Conservation (phyloP, 2,888 invertebrate species). For the Brassicogethes aeneus region DNA sequence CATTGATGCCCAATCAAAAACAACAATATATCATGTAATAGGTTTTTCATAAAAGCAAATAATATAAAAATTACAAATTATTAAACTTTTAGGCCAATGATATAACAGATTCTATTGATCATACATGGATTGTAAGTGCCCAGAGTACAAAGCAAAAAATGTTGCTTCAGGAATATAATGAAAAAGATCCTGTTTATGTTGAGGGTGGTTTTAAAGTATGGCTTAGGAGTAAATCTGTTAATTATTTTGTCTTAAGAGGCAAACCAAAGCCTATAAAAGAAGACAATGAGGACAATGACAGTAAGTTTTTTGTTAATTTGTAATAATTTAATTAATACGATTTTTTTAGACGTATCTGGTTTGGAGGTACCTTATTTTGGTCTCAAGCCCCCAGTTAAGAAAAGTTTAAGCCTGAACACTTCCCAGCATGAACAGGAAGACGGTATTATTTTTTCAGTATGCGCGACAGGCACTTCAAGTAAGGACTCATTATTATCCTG, state of each 20-base stretch:
- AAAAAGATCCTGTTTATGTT: constrained; percentile 59
- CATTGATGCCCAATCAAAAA: constrained; percentile 63
- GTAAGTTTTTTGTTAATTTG: constrained; percentile 38
- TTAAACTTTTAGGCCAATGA: constrained; percentile 49
- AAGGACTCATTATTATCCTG: constrained; percentile 89
- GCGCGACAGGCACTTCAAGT: constrained; percentile 85
- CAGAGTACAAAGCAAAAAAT: constrained; percentile 69
- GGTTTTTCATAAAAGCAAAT: background rate
- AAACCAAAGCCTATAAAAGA: constrained; percentile 49
- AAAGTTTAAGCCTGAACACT: constrained; percentile 39
- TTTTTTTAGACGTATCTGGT: constrained; percentile 51
- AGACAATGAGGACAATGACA: constrained; percentile 54
- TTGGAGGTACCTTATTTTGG: constrained; percentile 50
- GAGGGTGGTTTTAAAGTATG: constrained; percentile 81
- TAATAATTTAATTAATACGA: background rate
- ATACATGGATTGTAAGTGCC: constrained; percentile 88
- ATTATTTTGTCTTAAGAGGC: constrained; percentile 75
- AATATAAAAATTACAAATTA: background rate
- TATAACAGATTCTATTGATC: constrained; percentile 66
- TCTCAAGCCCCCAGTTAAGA: constrained; percentile 41
- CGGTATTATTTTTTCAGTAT: constrained; percentile 77
- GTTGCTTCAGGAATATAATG: constrained; percentile 56
- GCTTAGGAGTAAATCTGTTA: constrained; percentile 62
- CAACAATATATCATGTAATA: constrained; percentile 55
- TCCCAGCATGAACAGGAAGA: constrained; percentile 90